These are phyloP conservation scores for Andrena praecox DNA, from an alignment of 2,888 invertebrate species.

Conservation along the genomic window DNA sequence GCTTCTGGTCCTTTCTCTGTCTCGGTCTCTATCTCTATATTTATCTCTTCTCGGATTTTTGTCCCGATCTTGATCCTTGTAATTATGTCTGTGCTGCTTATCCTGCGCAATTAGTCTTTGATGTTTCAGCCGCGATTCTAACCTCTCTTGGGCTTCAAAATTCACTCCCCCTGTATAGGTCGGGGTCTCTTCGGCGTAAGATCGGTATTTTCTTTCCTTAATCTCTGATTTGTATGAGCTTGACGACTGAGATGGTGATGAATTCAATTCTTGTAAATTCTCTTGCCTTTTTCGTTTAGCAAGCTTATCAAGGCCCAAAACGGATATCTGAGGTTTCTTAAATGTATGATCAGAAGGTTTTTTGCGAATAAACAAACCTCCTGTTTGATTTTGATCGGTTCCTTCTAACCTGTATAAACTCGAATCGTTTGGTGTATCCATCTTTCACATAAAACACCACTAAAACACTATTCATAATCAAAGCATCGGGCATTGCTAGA, in stretches of 20 bases:
- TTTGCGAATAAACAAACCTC: slow-evolving; percentile 85
- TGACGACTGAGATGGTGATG: slow-evolving; percentile 73
- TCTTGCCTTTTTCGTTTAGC: slow-evolving; percentile 91
- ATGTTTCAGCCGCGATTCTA: slow-evolving; percentile 84
- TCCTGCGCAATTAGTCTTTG: slow-evolving; percentile 80
- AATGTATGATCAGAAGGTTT: slow-evolving; percentile 86
- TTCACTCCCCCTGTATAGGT: slow-evolving; percentile 97
- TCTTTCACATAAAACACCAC: slow-evolving; percentile 17
- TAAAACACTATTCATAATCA: not conserved
- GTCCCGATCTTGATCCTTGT: slow-evolving; percentile 81
- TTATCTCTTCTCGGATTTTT: slow-evolving; percentile 74
- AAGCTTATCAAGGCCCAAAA: slow-evolving; percentile 93
- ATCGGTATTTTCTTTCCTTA: slow-evolving; percentile 90
- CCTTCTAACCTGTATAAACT: slow-evolving; percentile 85
- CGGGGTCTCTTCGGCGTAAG: slow-evolving; percentile 94
- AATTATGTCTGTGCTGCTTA: slow-evolving; percentile 76
- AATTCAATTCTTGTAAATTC: slow-evolving; percentile 74
- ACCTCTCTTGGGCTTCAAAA: slow-evolving; percentile 90
- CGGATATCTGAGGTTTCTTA: slow-evolving; percentile 91
- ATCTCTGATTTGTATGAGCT: slow-evolving; percentile 73
- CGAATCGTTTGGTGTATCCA: slow-evolving; percentile 74
- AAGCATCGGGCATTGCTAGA: no score
- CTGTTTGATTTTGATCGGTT: slow-evolving; percentile 77
- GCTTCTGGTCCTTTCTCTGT: slow-evolving; percentile 71
- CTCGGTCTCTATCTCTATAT: slow-evolving; percentile 66